phyloP scores from a whole-genome alignment of 2,113 vertebrate genomes.

The Chascanopsetta lugubris region DNA sequence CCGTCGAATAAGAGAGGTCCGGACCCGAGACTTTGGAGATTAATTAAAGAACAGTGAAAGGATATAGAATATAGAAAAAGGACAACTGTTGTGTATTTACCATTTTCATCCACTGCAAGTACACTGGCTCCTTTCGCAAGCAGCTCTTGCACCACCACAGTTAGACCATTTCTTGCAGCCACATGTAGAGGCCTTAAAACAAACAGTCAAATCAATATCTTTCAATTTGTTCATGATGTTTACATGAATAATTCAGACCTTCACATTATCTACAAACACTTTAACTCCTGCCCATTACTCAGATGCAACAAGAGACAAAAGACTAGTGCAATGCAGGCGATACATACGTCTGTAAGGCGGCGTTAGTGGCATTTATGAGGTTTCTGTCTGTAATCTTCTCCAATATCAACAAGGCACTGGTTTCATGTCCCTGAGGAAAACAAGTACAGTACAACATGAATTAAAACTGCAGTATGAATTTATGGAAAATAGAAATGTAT shows the following conservation, averaged over 20 bases:
- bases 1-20: too few relatives aligned
- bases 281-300: not conserved
- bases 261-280: not conserved
- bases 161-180: slow-evolving; percentile 96
- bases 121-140: slow-evolving; percentile 97
- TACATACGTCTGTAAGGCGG: slow-evolving; percentile 98
- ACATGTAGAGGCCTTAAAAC: slow-evolving; percentile 92
- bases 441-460: not conserved
- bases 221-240: slow-evolving; percentile 2
- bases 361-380: slow-evolving; percentile 98
- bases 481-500: too few relatives aligned
- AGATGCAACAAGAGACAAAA: not conserved
- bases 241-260: slow-evolving; percentile 11
- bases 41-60: too few relatives aligned
- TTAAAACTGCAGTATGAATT: not conserved
- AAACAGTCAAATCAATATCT: slow-evolving; percentile 15
- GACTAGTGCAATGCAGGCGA: slow-evolving; percentile 4
- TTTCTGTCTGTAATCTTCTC: slow-evolving; percentile 98
- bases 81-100: slow-evolving; percentile 74
- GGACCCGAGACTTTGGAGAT: too few relatives aligned
- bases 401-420: slow-evolving; percentile 99
- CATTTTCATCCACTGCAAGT: slow-evolving; percentile 97
- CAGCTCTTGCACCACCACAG: slow-evolving; percentile 97
- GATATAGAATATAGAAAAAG: not conserved
- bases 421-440: slow-evolving; percentile 94